Percentiles rank a stretch among this genome's conserved stretches.
These are phyloP conservation scores for Salvelinus alpinus DNA, from an alignment of 2,113 vertebrate genomes.

Conservation along the genomic window DNA sequence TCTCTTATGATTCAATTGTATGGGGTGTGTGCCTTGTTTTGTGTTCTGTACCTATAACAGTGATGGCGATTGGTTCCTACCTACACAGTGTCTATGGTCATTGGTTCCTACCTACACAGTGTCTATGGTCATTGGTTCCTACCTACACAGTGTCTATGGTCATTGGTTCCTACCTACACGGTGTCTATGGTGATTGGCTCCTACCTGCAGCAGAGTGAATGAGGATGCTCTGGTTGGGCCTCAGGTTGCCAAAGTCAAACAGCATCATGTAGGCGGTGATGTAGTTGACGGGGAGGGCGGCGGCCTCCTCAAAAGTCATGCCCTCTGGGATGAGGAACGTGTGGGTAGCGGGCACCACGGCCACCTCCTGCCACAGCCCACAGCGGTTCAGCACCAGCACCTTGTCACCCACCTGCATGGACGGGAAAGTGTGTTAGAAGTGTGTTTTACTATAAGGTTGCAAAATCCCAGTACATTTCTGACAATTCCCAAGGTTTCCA, in stretches of 20 bases:
- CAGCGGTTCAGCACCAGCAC: slow-evolving; percentile 86
- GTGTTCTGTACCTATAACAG: background rate
- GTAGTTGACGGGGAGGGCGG: slow-evolving; percentile 92
- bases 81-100: no score
- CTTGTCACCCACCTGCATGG: slow-evolving; percentile 86
- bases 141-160: no score
- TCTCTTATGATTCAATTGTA: no score
- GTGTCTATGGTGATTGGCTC: background rate
- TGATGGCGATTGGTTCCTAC: no score
- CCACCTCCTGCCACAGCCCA: slow-evolving; percentile 95
- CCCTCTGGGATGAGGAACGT: slow-evolving; percentile 90
- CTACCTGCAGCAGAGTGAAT: slow-evolving; percentile 96
- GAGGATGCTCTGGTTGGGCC: slow-evolving; percentile 91
- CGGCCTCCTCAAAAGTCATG: slow-evolving; percentile 95
- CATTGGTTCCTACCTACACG: no score
- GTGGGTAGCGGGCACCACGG: slow-evolving; percentile 75
- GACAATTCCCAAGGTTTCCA: no score
- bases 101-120: no score
- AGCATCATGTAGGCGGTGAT: slow-evolving; percentile 97
- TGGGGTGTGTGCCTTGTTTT: background rate
- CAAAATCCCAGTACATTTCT: no score
- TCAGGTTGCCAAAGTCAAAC: slow-evolving; percentile 93
- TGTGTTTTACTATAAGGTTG: background rate
- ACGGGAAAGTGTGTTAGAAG: background rate
- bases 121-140: no score